Percentiles rank a stretch among this genome's conserved stretches.
These are phyloP conservation scores for Eumerus sabulonum DNA, from an alignment of 2,888 invertebrate genomes.

Conservation along the genomic window DNA sequence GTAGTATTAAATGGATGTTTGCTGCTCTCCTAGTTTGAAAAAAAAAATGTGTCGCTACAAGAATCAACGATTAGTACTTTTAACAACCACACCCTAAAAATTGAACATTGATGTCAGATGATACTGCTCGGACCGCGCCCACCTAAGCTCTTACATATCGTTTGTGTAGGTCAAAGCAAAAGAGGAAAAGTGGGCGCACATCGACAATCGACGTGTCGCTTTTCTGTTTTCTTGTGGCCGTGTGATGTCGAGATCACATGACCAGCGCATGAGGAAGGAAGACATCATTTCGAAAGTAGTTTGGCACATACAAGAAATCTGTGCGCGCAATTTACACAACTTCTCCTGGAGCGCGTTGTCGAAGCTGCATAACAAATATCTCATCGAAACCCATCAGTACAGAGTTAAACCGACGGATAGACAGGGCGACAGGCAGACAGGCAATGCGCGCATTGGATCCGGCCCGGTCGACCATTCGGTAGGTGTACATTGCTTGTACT, in stretches of 20 bases:
- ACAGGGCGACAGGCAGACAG: constrained; percentile 17
- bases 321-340: constrained; percentile 66
- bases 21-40: too few species aligned
- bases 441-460: background rate
- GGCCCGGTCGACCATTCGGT: too few species aligned
- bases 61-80: too few species aligned
- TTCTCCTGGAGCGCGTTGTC: constrained; percentile 46
- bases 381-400: constrained; percentile 41
- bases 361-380: constrained; percentile 31
- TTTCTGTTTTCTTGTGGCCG: constrained; percentile 14
- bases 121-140: constrained; percentile 15
- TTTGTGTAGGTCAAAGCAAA: constrained; percentile 2
- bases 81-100: too few species aligned
- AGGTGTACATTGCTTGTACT: constrained; percentile 28
- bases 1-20: too few species aligned
- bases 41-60: too few species aligned
- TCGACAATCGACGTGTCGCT: constrained; percentile 11
- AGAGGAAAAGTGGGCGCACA: constrained; percentile 50
- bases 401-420: constrained; percentile 31
- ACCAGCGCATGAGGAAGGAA: constrained; percentile 64
- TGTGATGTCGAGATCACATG: constrained; percentile 42
- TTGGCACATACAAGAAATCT: constrained; percentile 68
- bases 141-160: constrained; percentile 9
- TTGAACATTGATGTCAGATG: background rate
- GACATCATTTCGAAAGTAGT: constrained; percentile 68